phyloP scores from a whole-genome alignment of 2,888 invertebrate species.

The Pyrochroa serraticornis region DNA sequence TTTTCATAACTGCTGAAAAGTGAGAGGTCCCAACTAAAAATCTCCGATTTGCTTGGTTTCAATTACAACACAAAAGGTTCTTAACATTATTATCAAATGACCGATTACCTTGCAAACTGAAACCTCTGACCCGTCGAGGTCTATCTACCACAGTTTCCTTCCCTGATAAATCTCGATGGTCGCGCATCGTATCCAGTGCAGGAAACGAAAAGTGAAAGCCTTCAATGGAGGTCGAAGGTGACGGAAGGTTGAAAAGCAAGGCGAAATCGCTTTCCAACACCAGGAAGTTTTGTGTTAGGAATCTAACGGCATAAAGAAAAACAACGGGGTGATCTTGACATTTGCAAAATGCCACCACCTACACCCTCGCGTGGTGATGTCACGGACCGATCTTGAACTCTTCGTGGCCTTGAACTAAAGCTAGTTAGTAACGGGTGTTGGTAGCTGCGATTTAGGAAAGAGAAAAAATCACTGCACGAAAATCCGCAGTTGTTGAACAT shows the following conservation, averaged over 20 bases:
- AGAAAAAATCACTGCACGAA: too few species aligned
- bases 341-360: slow-evolving; percentile 30
- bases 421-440: too few species aligned
- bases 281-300: slow-evolving; percentile 30
- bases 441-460: too few species aligned
- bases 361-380: slow-evolving; percentile 14
- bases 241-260: slow-evolving; percentile 43
- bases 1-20: too few species aligned
- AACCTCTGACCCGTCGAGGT: not conserved
- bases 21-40: too few species aligned
- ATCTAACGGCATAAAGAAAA: slow-evolving; percentile 20
- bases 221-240: slow-evolving; percentile 41
- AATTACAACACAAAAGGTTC: too few species aligned
- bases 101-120: slow-evolving; percentile 3
- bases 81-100: slow-evolving; percentile 10
- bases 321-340: slow-evolving; percentile 29
- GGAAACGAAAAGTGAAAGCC: slow-evolving; percentile 43
- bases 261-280: slow-evolving; percentile 40
- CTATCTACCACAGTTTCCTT: not conserved
- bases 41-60: too few species aligned
- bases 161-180: too few species aligned
- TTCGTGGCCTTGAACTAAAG: slow-evolving; percentile 26
- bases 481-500: too few species aligned
- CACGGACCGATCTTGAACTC: slow-evolving; percentile 8
- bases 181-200: not conserved